These are phyloP conservation scores for Omphaloscelis lunosa DNA, from an alignment of 2,888 invertebrate species.

Conservation along the genomic window DNA sequence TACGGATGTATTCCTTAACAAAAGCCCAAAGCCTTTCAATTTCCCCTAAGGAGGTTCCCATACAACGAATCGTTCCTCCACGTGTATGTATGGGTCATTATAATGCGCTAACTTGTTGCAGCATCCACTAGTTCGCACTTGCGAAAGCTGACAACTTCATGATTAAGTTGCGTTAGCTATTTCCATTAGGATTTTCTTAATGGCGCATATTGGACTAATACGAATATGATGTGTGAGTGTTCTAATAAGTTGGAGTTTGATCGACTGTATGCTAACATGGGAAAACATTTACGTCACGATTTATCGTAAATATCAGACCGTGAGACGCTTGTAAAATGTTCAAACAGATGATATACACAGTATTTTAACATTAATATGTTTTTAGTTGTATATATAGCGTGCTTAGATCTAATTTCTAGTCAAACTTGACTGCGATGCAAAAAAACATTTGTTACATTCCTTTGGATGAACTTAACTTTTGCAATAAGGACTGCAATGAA, in stretches of 20 bases:
- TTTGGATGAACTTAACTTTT: slow-evolving; percentile 64
- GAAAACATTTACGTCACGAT: slow-evolving; percentile 13
- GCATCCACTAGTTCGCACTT: slow-evolving; percentile 48
- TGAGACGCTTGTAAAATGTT: slow-evolving; percentile 19
- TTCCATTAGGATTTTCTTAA: slow-evolving; percentile 64
- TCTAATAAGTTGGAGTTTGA: slow-evolving; percentile 24
- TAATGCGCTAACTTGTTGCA: slow-evolving; percentile 46
- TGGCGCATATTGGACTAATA: slow-evolving; percentile 36
- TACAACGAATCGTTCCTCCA: slow-evolving; percentile 11
- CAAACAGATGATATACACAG: slow-evolving; percentile 16
- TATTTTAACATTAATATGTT: slow-evolving; percentile 14
- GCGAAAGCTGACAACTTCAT: slow-evolving; percentile 63
- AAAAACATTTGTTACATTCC: slow-evolving; percentile 47
- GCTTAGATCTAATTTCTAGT: slow-evolving; percentile 47
- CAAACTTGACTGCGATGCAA: slow-evolving; percentile 47
- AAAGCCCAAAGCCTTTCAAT: slow-evolving; percentile 30
- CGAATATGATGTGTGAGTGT: slow-evolving; percentile 49
- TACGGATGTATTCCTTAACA: slow-evolving; percentile 57
- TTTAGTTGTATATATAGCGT: slow-evolving; percentile 4
- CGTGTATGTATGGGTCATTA: slow-evolving; percentile 39
- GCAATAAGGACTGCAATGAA: slow-evolving; percentile 66
- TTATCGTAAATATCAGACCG: slow-evolving; percentile 22
- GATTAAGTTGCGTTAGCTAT: slow-evolving; percentile 62
- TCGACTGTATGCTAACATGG: slow-evolving; percentile 29
- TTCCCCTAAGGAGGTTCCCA: slow-evolving; percentile 15